Conservation (phyloP, 2,888 invertebrate genomes). For the Drosophila atroscutellata region DNA sequence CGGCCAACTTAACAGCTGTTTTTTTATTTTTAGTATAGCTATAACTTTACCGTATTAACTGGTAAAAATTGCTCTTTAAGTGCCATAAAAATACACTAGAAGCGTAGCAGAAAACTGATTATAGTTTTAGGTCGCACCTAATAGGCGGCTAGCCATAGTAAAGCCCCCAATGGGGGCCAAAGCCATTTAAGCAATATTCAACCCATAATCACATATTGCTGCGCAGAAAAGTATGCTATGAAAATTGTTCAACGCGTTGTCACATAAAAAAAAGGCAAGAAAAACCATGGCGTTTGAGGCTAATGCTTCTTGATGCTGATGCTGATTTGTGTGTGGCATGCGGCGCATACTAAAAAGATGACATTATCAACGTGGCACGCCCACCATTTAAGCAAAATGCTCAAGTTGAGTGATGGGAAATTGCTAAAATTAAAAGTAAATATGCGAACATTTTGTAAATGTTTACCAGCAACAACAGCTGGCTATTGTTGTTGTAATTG, state of each 20-base stretch:
- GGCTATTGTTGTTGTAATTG: conserved; percentile 12
- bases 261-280: conserved; percentile 8
- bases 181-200: background rate
- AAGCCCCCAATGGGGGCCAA: conserved; percentile 31
- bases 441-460: conserved; percentile 45
- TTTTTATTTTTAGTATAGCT: background rate
- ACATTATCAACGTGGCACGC: conserved; percentile 32
- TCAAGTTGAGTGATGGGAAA: conserved; percentile 32
- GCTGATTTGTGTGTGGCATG: conserved; percentile 62
- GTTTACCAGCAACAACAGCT: conserved; percentile 30
- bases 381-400: conserved; percentile 23
- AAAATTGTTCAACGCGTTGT: conserved; percentile 54
- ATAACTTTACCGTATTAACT: background rate
- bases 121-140: conserved; percentile 59
- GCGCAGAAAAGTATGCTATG: conserved; percentile 69
- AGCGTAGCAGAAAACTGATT: conserved; percentile 27
- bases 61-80: background rate
- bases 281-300: conserved; percentile 12
- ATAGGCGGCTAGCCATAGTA: conserved; percentile 52
- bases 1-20: background rate
- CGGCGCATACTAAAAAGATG: conserved; percentile 51
- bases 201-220: background rate
- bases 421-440: conserved; percentile 68
- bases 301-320: conserved; percentile 11
- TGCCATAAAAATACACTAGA: background rate